Evolutionary conservation across 2,888 invertebrate genomes (phyloP).

Genomic region (Sphecodes monilicornis): DNA sequence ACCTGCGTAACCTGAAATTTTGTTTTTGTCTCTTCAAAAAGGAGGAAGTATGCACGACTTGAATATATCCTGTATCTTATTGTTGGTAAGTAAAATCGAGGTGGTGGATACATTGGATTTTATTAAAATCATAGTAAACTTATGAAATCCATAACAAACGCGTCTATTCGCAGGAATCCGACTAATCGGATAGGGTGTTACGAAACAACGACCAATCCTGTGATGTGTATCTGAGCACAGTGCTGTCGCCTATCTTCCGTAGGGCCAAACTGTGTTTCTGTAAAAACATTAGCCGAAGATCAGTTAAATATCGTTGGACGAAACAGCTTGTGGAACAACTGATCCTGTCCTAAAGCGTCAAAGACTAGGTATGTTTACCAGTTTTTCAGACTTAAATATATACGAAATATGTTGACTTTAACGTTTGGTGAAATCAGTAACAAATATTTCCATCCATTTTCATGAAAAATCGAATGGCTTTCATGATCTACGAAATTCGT

Average conservation of each 20-base stretch:
- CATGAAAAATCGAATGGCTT: neutral
- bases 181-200: slow-evolving; percentile 45
- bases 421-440: neutral
- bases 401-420: neutral
- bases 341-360: neutral
- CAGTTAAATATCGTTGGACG: slow-evolving; percentile 28
- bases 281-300: slow-evolving; percentile 41
- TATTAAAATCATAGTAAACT: slow-evolving; percentile 43
- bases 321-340: neutral
- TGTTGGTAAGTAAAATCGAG: neutral
- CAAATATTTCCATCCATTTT: neutral
- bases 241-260: slow-evolving; percentile 50
- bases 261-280: slow-evolving; percentile 48
- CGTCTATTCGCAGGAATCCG: slow-evolving; percentile 35
- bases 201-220: slow-evolving; percentile 50
- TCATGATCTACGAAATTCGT: neutral
- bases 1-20: neutral
- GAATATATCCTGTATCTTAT: neutral
- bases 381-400: neutral
- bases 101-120: neutral
- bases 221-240: slow-evolving; percentile 31
- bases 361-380: slow-evolving; percentile 32
- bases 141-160: slow-evolving; percentile 43
- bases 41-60: neutral
- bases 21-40: neutral